Evolutionary conservation across 1,140 invertebrate species (phyloP).

Genomic region (Drosophila subobscura): DNA sequence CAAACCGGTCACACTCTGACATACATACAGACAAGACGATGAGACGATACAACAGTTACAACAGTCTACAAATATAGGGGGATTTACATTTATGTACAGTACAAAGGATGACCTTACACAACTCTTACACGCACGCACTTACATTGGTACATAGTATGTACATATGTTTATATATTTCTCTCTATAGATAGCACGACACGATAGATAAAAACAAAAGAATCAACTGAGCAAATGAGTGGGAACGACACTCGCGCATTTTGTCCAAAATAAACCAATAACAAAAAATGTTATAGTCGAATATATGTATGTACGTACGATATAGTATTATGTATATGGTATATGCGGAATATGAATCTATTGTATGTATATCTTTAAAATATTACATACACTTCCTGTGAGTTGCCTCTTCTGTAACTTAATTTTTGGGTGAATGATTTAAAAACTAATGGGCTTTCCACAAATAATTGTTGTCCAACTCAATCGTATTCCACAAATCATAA

Average conservation of each 20-base stretch:
- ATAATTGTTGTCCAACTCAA: slow-evolving; percentile 45
- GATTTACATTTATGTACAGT: slow-evolving; percentile 42
- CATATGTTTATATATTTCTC: slow-evolving; percentile 19
- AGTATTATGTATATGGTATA: slow-evolving; percentile 16
- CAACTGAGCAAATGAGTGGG: slow-evolving; percentile 29
- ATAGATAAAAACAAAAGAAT: slow-evolving; percentile 48
- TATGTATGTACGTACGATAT: slow-evolving; percentile 12
- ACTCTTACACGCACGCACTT: slow-evolving; percentile 31
- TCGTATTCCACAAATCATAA: slow-evolving; percentile 45
- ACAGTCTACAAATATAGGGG: slow-evolving; percentile 32
- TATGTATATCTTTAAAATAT: slow-evolving; percentile 42
- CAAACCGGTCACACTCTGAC: slow-evolving; percentile 22
- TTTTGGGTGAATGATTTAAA: slow-evolving; percentile 77
- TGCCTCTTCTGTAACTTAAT: slow-evolving; percentile 17
- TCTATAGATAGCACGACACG: slow-evolving; percentile 28
- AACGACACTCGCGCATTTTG: slow-evolving; percentile 37
- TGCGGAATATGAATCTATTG: slow-evolving; percentile 21
- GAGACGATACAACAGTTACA: slow-evolving; percentile 29
- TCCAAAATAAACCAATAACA: slow-evolving; percentile 5
- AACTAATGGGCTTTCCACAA: slow-evolving; percentile 79
- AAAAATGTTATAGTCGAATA: slow-evolving; percentile 22
- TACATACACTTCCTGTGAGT: slow-evolving; percentile 17
- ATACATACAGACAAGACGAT: slow-evolving; percentile 22
- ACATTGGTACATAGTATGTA: slow-evolving; percentile 26
- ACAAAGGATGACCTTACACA: slow-evolving; percentile 22